These are phyloP conservation scores for Eptesicus fuscus DNA, from an alignment of 2,113 vertebrate genomes.

Conservation along the genomic window DNA sequence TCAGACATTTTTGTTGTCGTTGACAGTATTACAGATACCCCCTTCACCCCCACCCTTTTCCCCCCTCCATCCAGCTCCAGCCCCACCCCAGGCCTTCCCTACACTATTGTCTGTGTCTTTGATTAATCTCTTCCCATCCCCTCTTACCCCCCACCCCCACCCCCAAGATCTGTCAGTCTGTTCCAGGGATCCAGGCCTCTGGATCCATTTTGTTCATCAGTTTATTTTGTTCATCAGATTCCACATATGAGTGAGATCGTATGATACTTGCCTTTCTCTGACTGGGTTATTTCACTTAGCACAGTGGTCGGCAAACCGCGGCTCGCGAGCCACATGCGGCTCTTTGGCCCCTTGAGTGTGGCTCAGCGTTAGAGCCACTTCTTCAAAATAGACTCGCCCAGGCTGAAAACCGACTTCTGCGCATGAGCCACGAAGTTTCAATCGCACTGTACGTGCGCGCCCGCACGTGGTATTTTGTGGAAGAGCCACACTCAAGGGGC, in stretches of 20 bases:
- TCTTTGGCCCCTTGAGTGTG: no score
- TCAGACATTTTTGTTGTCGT: background rate
- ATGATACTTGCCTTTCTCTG: background rate
- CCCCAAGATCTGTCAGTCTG: background rate
- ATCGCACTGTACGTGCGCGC: no score
- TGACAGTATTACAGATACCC: background rate
- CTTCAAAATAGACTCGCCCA: no score
- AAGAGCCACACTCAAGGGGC: no score
- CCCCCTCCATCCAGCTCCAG: background rate
- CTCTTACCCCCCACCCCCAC: accelerated
- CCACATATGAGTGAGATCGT: background rate
- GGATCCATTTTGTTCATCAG: background rate
- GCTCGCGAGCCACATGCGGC: no score
- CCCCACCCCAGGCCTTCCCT: background rate
- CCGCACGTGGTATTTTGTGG: no score
- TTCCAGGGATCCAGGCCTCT: background rate
- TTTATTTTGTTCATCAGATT: background rate
- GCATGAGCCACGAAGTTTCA: no score
- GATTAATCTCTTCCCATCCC: background rate
- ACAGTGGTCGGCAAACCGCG: no score
- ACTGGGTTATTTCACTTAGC: background rate
- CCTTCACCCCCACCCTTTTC: no score
- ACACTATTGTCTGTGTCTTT: background rate
- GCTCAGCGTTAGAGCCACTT: no score
- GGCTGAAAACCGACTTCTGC: no score